phyloP scores from a whole-genome alignment of 2,888 invertebrate species.

The Pammene fasciana region DNA sequence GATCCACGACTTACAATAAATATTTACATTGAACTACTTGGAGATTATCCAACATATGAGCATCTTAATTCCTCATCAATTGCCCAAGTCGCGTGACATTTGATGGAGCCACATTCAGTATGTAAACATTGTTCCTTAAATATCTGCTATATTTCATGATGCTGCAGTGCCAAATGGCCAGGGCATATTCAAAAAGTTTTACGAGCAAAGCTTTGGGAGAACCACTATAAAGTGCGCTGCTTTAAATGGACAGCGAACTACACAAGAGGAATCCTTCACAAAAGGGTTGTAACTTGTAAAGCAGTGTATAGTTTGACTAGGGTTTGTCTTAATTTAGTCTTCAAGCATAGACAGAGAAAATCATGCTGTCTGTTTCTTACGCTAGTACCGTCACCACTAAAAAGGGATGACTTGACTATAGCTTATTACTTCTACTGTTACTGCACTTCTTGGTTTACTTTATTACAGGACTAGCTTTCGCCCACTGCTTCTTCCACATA shows the following conservation, averaged over 20 bases:
- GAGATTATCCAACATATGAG: neutral
- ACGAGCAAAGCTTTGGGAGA: neutral
- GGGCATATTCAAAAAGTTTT: neutral
- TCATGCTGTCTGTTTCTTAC: no score
- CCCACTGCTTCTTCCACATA: no score
- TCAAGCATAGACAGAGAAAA: no score
- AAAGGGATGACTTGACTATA: no score
- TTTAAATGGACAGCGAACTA: neutral
- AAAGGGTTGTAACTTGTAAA: no score
- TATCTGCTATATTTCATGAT: conserved; percentile 29
- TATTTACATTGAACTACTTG: conserved; percentile 2
- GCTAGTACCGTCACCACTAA: no score
- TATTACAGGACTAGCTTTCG: no score
- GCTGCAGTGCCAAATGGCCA: conserved; percentile 31
- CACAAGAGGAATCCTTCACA: neutral
- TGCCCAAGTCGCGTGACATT: conserved; percentile 21
- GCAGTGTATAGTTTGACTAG: no score
- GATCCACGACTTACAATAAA: no score
- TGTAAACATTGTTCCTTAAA: conserved; percentile 41
- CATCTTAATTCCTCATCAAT: neutral
- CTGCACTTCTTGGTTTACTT: no score
- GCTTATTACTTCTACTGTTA: no score
- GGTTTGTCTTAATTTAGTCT: no score
- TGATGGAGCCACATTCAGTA: conserved; percentile 28
- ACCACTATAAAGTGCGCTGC: neutral